Percentiles rank a stretch among this genome's conserved stretches.
phyloP scores from a whole-genome alignment of 2,113 vertebrate species.

The Clinocottus analis region DNA sequence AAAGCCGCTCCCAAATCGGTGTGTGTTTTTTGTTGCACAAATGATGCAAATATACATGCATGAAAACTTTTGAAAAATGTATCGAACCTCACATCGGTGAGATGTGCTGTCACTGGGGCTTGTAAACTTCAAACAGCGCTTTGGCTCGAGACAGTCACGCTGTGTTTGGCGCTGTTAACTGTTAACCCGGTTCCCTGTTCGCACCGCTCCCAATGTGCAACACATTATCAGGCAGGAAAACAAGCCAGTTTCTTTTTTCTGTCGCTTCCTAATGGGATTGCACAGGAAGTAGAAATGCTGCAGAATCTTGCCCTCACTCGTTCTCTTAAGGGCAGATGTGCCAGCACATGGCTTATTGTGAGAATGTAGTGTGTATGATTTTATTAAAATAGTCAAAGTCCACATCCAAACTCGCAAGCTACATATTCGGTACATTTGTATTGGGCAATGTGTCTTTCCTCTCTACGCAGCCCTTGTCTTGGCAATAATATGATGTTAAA shows the following conservation, averaged over 20 bases:
- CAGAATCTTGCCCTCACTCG: not conserved
- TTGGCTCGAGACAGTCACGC: conserved; percentile 37
- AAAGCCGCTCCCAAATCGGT: conserved; percentile 30
- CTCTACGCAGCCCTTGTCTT: not conserved
- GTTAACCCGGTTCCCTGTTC: conserved; percentile 24
- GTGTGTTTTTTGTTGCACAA: not conserved
- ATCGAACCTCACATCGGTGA: not conserved
- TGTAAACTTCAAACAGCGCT: conserved; percentile 26
- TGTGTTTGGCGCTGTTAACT: conserved; percentile 37
- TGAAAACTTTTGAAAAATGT: conserved; percentile 5
- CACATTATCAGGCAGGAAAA: conserved; percentile 24
- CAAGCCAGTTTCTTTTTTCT: not conserved
- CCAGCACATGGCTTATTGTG: not conserved
- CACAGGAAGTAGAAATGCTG: conserved; percentile 10
- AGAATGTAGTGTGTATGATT: not conserved
- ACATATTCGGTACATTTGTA: not conserved
- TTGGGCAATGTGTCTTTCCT: not conserved
- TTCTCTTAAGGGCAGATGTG: not conserved
- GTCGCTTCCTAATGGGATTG: conserved; percentile 24
- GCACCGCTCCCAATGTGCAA: conserved; percentile 31
- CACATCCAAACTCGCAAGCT: not conserved
- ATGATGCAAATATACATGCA: not conserved
- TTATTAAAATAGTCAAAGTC: not conserved
- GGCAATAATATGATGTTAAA: not conserved
- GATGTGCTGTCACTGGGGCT: not conserved